Conservation (phyloP, 1,140 invertebrate genomes). For the Andrena cerasifolii region DNA sequence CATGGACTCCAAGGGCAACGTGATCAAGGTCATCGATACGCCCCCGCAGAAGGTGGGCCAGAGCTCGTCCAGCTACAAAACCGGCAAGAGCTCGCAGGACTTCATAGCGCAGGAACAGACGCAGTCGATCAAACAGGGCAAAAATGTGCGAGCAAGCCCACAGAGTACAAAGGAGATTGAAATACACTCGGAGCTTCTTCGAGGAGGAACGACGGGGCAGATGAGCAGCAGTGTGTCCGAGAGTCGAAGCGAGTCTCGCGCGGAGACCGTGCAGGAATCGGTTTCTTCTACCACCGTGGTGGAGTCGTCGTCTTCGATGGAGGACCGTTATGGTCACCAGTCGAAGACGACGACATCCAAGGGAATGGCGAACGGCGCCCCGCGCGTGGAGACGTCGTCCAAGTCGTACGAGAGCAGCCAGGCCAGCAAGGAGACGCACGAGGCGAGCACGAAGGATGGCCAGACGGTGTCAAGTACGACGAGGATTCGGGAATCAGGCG, state of each 20-base stretch:
- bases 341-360: neutral
- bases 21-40: slow-evolving; percentile 71
- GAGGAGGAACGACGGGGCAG: slow-evolving; percentile 2
- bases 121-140: slow-evolving; percentile 56
- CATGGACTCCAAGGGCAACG: slow-evolving; percentile 76
- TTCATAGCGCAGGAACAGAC: slow-evolving; percentile 66
- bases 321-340: neutral
- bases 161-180: neutral
- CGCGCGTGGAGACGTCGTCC: slow-evolving; percentile 32
- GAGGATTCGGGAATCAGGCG: slow-evolving; percentile 59
- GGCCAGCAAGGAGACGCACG: slow-evolving; percentile 56
- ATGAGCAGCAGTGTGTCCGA: slow-evolving; percentile 14
- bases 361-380: slow-evolving; percentile 3
- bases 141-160: slow-evolving; percentile 19
- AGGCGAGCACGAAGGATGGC: slow-evolving; percentile 67
- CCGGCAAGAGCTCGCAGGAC: slow-evolving; percentile 61
- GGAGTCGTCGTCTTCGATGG: slow-evolving; percentile 33
- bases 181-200: neutral
- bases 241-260: slow-evolving; percentile 47
- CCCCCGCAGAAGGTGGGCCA: slow-evolving; percentile 54
- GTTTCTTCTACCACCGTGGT: slow-evolving; percentile 36
- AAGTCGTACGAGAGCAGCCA: slow-evolving; percentile 64
- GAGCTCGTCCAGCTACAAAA: slow-evolving; percentile 36
- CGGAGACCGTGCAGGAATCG: slow-evolving; percentile 36
- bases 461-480: slow-evolving; percentile 63